Conservation (phyloP, 1,140 invertebrate genomes). For the Anastatus disparis region DNA sequence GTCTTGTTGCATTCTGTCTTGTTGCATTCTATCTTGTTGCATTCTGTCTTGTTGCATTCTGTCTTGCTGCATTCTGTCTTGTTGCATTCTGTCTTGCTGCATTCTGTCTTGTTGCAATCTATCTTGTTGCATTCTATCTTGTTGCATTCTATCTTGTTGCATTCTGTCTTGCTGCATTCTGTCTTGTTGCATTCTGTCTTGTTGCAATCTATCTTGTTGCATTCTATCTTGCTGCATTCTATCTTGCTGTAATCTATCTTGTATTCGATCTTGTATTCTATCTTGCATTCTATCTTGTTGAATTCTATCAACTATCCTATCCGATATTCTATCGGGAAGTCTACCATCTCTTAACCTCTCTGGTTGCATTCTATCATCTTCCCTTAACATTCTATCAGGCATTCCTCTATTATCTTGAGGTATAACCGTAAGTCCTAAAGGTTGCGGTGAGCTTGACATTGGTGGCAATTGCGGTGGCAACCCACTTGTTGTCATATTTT, state of each 20-base stretch:
- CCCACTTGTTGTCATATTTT: conserved; percentile 55
- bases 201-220: conserved; percentile 25
- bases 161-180: conserved; percentile 43
- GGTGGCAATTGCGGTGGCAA: conserved; percentile 46
- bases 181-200: not conserved
- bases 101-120: not conserved
- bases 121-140: conserved; percentile 44
- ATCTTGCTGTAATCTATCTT: conserved; percentile 45
- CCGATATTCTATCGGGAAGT: conserved; percentile 42
- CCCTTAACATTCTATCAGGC: conserved; percentile 1
- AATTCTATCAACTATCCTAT: conserved; percentile 41
- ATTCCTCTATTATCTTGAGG: conserved; percentile 48
- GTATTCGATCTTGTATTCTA: conserved; percentile 38
- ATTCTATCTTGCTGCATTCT: conserved; percentile 49
- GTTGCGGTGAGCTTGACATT: conserved; percentile 60
- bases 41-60: conserved; percentile 49
- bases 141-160: conserved; percentile 56
- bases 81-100: conserved; percentile 40
- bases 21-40: conserved; percentile 40
- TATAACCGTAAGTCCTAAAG: conserved; percentile 59
- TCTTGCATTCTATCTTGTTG: conserved; percentile 34
- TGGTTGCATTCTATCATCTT: conserved; percentile 24
- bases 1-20: conserved; percentile 49
- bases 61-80: conserved; percentile 23
- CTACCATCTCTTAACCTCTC: conserved; percentile 13